Evolutionary conservation across 2,113 vertebrate species (phyloP).

Genomic region (Malurus alboscapulatus): DNA sequence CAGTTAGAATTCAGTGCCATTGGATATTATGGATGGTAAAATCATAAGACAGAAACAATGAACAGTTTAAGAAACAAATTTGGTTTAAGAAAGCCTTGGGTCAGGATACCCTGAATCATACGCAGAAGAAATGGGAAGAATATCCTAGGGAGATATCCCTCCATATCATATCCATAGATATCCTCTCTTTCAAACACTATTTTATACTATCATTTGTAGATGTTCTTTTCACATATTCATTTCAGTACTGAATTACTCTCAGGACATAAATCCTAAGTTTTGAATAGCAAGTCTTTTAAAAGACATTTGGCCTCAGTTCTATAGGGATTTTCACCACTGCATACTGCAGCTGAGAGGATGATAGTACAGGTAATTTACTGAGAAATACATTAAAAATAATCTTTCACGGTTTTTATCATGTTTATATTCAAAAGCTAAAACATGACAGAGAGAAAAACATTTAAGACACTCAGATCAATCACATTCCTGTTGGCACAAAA

Average conservation of each 20-base stretch:
- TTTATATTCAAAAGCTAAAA: background rate
- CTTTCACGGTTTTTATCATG: background rate
- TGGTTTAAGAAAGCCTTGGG: background rate
- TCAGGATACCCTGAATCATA: background rate
- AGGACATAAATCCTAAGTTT: background rate
- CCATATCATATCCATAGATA: background rate
- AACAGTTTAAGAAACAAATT: background rate
- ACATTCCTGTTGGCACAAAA: background rate
- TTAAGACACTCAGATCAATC: background rate
- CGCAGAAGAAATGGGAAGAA: background rate
- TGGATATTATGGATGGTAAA: background rate
- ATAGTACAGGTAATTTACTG: background rate
- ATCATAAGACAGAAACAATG: accelerated
- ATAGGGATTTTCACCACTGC: background rate
- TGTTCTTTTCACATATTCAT: background rate
- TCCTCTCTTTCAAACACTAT: background rate
- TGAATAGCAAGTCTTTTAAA: background rate
- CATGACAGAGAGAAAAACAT: background rate
- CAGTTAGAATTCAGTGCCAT: background rate
- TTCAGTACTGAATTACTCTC: background rate
- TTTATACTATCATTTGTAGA: background rate
- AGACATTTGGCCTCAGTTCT: background rate
- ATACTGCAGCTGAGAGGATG: background rate
- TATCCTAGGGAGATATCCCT: background rate
- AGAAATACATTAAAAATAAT: background rate